Evolutionary conservation across 2,113 vertebrate genomes (phyloP), one percentile per base, ranked within the genome.

Genomic region (Lontra canadensis): DNA sequence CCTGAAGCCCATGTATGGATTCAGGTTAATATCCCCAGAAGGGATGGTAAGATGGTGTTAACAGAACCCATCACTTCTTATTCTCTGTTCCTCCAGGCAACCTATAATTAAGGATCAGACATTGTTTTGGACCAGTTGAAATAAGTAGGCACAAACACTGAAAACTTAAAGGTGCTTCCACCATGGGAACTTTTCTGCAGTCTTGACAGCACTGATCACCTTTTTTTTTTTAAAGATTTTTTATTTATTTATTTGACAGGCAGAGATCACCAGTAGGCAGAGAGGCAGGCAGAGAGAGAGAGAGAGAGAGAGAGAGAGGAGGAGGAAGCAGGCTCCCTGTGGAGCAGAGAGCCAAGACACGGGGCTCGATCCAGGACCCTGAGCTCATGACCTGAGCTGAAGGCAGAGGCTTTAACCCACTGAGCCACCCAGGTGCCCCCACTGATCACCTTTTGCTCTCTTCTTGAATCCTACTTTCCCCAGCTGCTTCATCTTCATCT

Each of bases 151-250:
- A 26, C 55, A 92, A 84, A 87, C 82, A 84, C 12, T 92, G 67
- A 83, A 92, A 96, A 95, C 49, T 83, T 65, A 87, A 87, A 94
- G 81, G 26, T 88, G 26, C 17, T 92, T 96, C 42, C 69, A 18
- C 52, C 78, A 61, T 71, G 71, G 84, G 63, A 83, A 55, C 15
- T 86, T 93, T 67, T 83, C 36, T 92, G 26, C 8, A 57, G n/a
- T 52, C 88, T 76, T 94, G 59, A 83, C 17, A 88, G n/a, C 82
- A 34, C 36, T 25, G 29, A 29, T 65, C 29, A 74, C 47, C 6
- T 84, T 49, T 61, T 10, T 42, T 42, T 42, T 42, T 42, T 42
- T 42, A 42, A 39, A 42, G 42, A 42, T 42, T 42, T 6, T 42
- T 42, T 42, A 42, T 42, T 42, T 42, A 42, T 42, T 42, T 7